Conservation (phyloP, 2,888 invertebrate genomes). For the Megamerina dolium region DNA sequence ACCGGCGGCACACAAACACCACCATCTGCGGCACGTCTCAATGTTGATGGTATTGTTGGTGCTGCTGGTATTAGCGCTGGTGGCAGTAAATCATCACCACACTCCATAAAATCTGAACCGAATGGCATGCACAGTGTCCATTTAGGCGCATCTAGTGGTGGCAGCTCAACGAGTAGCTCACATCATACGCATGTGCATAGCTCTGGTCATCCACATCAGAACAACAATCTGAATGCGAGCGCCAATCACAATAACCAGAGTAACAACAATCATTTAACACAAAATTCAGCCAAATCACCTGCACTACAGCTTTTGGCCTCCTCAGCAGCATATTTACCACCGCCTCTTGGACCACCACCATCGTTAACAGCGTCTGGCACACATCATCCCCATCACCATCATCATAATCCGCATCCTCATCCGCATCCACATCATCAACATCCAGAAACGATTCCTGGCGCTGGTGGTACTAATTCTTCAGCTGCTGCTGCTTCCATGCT, state of each 20-base stretch:
- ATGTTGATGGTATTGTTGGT: slow-evolving; percentile 22
- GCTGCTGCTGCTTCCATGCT: slow-evolving; percentile 39
- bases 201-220: slow-evolving; percentile 17
- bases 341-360: slow-evolving; percentile 44
- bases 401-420: slow-evolving; percentile 30
- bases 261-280: slow-evolving; percentile 14
- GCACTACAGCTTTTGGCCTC: slow-evolving; percentile 42
- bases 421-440: slow-evolving; percentile 14
- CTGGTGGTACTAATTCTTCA: slow-evolving; percentile 31
- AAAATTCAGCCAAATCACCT: slow-evolving; percentile 36
- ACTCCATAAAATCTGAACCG: slow-evolving; percentile 47
- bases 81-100: slow-evolving; percentile 44
- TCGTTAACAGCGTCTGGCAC: slow-evolving; percentile 28
- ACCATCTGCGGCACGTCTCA: slow-evolving; percentile 32
- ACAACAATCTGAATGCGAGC: slow-evolving; percentile 21
- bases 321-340: slow-evolving; percentile 44
- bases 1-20: slow-evolving; percentile 50
- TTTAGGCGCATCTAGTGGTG: slow-evolving; percentile 39
- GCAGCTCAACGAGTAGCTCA: slow-evolving; percentile 37
- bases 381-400: slow-evolving; percentile 30
- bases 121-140: slow-evolving; percentile 31
- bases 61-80: too few relatives aligned
- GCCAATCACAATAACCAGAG: slow-evolving; percentile 23
- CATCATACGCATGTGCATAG: slow-evolving; percentile 34
- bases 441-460: slow-evolving; percentile 20